Evolutionary conservation across 2,888 invertebrate genomes (phyloP).

Genomic region (Mythimna albipuncta): DNA sequence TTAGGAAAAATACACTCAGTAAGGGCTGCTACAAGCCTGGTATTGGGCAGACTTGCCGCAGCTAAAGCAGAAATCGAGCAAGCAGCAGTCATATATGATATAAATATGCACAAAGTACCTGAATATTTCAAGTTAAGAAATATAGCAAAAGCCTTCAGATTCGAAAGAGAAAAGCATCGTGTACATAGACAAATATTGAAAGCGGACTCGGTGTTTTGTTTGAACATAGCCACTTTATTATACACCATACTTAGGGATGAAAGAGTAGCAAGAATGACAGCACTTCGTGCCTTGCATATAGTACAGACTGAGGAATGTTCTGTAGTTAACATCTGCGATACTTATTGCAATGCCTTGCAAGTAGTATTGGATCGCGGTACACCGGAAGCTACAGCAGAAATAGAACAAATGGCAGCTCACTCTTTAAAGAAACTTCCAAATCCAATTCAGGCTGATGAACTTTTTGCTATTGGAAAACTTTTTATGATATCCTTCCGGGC

Average conservation of each 20-base stretch:
- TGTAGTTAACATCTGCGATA: slow-evolving; percentile 83
- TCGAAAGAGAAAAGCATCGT: slow-evolving; percentile 74
- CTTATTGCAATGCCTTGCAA: slow-evolving; percentile 85
- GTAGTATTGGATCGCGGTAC: slow-evolving; percentile 84
- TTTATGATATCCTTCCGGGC: slow-evolving; percentile 85
- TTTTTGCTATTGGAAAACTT: slow-evolving; percentile 85
- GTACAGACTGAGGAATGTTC: slow-evolving; percentile 80
- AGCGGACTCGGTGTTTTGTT: slow-evolving; percentile 81
- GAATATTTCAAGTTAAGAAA: slow-evolving; percentile 73
- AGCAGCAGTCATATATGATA: slow-evolving; percentile 77
- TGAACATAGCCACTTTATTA: slow-evolving; percentile 81
- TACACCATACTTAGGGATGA: slow-evolving; percentile 80
- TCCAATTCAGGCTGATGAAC: slow-evolving; percentile 83
- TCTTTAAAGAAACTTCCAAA: slow-evolving; percentile 74
- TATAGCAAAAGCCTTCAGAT: slow-evolving; percentile 67
- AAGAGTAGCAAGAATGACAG: slow-evolving; percentile 74
- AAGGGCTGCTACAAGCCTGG: slow-evolving; percentile 77
- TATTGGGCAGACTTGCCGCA: slow-evolving; percentile 71
- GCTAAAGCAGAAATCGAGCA: slow-evolving; percentile 79
- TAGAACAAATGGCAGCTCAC: slow-evolving; percentile 79
- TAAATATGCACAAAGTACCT: slow-evolving; percentile 77
- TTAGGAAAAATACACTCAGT: slow-evolving; percentile 82
- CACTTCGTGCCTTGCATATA: slow-evolving; percentile 77
- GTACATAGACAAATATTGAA: slow-evolving; percentile 70
- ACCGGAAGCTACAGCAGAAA: slow-evolving; percentile 76